Conservation (phyloP, 2,113 vertebrate species). For the Spilogale gracilis region DNA sequence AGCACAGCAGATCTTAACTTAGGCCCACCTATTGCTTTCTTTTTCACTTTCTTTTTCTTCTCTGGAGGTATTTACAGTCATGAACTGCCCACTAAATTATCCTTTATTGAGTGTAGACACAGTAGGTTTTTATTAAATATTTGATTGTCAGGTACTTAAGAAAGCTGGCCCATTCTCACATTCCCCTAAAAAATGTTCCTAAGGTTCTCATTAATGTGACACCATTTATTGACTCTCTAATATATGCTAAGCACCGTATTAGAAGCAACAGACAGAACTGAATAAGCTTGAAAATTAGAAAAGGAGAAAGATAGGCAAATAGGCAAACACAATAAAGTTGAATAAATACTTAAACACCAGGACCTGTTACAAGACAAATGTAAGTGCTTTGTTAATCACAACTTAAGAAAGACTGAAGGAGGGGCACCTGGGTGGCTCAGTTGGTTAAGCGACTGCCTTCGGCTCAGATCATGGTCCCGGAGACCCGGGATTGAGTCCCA, state of each 20-base stretch:
- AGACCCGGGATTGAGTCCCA: too few species aligned
- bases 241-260: not conserved
- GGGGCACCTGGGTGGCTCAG: not conserved
- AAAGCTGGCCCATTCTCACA: not conserved
- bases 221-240: not conserved
- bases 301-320: not conserved
- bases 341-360: slow-evolving; percentile 2
- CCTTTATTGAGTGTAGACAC: not conserved
- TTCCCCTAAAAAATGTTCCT: not conserved
- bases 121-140: not conserved
- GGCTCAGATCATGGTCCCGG: too few species aligned
- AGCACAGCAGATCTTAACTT: not conserved
- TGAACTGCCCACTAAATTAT: not conserved
- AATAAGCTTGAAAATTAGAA: slow-evolving; percentile 39
- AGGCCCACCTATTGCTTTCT: not conserved
- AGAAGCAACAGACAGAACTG: not conserved
- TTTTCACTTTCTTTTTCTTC: not conserved
- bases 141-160: not conserved
- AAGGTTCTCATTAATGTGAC: not conserved
- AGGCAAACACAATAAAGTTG: not conserved
- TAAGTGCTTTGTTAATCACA: not conserved
- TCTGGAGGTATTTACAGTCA: not conserved
- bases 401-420: not conserved
- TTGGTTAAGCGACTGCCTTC: not conserved
- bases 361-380: not conserved